Conservation (phyloP, 2,113 vertebrate species). For the Antechinus stuartii region DNA sequence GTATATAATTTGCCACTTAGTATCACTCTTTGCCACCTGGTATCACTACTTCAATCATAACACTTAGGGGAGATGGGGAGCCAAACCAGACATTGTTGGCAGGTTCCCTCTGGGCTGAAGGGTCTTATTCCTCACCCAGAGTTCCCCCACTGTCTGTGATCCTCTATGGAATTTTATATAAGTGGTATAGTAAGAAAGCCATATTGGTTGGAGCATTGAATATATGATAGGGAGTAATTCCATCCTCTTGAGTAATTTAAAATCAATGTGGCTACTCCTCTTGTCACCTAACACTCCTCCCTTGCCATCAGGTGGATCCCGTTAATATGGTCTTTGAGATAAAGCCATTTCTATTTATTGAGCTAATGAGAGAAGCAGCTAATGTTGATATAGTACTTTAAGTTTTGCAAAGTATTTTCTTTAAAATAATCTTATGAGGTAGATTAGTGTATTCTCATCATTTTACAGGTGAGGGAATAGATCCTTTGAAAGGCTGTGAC, state of each 20-base stretch:
- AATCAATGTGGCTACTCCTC: not conserved
- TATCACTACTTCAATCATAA: too few species aligned
- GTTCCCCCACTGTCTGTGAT: too few species aligned
- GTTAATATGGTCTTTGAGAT: constrained; percentile 59
- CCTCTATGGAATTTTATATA: not conserved
- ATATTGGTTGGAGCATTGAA: not conserved
- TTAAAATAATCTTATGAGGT: not conserved
- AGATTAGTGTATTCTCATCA: not conserved
- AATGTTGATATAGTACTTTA: not conserved
- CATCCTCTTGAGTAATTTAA: not conserved
- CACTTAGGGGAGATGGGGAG: too few species aligned
- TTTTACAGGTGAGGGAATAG: not conserved
- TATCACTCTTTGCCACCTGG: too few species aligned
- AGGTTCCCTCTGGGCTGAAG: too few species aligned
- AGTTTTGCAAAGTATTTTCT: not conserved
- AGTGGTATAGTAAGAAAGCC: not conserved
- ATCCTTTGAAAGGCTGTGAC: not conserved
- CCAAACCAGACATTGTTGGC: too few species aligned
- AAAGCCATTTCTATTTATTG: constrained; percentile 48
- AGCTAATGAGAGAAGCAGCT: constrained; percentile 16
- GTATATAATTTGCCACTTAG: too few species aligned
- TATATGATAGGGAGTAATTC: not conserved
- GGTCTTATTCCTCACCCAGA: too few species aligned
- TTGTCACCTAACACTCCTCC: not conserved
- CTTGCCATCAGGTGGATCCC: not conserved